phyloP scores from a whole-genome alignment of 1,140 invertebrate species.

The Lasioglossum albipes region DNA sequence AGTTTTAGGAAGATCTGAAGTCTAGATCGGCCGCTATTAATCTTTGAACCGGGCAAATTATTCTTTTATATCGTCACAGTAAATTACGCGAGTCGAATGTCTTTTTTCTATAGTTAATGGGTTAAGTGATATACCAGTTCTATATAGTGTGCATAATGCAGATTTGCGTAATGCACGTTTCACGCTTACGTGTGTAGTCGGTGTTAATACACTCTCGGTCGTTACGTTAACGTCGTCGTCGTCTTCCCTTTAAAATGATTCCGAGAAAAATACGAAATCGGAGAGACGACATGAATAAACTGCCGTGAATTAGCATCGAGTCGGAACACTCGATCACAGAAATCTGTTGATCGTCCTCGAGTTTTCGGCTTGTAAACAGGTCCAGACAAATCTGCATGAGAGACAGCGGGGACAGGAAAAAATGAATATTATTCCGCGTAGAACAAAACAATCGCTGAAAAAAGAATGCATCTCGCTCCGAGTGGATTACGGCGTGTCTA shows the following conservation, averaged over 20 bases:
- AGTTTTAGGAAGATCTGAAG: too few relatives aligned
- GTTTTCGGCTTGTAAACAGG: constrained; percentile 23
- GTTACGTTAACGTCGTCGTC: background rate
- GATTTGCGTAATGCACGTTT: too few relatives aligned
- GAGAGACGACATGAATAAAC: background rate
- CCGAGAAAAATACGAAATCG: background rate
- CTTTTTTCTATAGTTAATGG: too few relatives aligned
- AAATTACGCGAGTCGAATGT: too few relatives aligned
- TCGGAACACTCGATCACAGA: background rate
- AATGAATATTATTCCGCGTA: constrained; percentile 7
- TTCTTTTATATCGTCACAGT: too few relatives aligned
- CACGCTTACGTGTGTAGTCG: too few relatives aligned
- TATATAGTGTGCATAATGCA: too few relatives aligned
- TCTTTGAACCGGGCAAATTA: too few relatives aligned
- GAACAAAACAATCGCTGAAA: background rate
- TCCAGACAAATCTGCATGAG: background rate
- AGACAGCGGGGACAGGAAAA: background rate
- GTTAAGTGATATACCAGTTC: too few relatives aligned
- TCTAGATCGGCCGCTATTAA: too few relatives aligned
- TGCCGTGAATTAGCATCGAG: background rate
- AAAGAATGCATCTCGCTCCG: constrained; percentile 6
- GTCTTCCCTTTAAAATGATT: background rate
- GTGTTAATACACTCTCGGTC: background rate
- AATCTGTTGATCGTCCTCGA: constrained; percentile 18
- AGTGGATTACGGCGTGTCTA: constrained; percentile 1